phyloP scores from a whole-genome alignment of 2,113 vertebrate species.

The Merops nubicus region DNA sequence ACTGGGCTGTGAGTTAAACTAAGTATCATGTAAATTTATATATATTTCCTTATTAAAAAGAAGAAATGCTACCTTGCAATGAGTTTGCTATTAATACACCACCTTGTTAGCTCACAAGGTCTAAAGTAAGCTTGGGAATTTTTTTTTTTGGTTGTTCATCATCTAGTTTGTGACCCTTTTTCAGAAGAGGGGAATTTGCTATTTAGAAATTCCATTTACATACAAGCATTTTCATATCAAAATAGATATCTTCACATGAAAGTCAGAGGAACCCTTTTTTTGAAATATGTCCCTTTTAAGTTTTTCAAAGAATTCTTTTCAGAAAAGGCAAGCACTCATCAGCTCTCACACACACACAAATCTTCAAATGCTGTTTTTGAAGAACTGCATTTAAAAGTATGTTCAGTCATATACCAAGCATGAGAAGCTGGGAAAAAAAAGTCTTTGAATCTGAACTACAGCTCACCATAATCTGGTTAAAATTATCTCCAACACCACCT shows the following conservation, averaged over 20 bases:
- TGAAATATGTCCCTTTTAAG: slow-evolving; percentile 47
- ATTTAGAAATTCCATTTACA: slow-evolving; percentile 35
- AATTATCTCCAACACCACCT: slow-evolving; percentile 77
- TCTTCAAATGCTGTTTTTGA: slow-evolving; percentile 71
- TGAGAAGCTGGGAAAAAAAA: slow-evolving; percentile 39
- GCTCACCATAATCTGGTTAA: slow-evolving; percentile 76
- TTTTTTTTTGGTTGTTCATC: slow-evolving; percentile 8
- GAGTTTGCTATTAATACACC: slow-evolving; percentile 13
- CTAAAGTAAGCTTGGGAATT: background rate
- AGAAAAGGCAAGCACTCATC: slow-evolving; percentile 71
- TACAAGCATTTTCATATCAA: slow-evolving; percentile 59
- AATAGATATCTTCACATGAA: slow-evolving; percentile 57
- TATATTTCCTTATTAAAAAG: background rate
- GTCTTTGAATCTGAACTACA: slow-evolving; percentile 69
- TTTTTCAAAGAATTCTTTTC: slow-evolving; percentile 69
- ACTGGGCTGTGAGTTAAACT: background rate
- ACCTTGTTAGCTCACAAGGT: background rate
- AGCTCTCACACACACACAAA: slow-evolving; percentile 39
- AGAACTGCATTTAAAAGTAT: slow-evolving; percentile 73
- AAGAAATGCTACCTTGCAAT: background rate
- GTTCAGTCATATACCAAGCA: slow-evolving; percentile 62
- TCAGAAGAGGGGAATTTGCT: background rate
- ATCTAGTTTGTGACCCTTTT: background rate
- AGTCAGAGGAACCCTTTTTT: slow-evolving; percentile 12
- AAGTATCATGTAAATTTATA: background rate